Evolutionary conservation across 2,113 vertebrate genomes (phyloP).

Genomic region (Neolamprologus kungweensis): DNA sequence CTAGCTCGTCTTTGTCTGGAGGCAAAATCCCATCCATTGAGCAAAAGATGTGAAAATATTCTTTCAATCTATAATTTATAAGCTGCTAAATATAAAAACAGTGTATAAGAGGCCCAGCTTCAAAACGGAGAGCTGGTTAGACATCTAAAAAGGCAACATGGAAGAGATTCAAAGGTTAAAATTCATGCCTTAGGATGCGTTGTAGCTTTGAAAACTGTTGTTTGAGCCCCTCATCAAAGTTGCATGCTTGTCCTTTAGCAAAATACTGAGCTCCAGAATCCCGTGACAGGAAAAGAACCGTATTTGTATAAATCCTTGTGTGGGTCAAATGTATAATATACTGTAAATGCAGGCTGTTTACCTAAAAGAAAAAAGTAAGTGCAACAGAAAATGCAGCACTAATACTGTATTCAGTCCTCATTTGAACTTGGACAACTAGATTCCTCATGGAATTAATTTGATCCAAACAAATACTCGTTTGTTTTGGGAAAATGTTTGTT

Average conservation of each 20-base stretch:
- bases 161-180: not conserved
- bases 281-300: not conserved
- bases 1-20: not conserved
- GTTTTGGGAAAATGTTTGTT: not conserved
- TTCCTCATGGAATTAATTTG: not conserved
- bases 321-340: not conserved
- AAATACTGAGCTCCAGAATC: not conserved
- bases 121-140: not conserved
- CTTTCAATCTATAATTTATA: not conserved
- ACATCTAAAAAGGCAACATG: not conserved
- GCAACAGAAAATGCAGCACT: not conserved
- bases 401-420: not conserved
- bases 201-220: not conserved
- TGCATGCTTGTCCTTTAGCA: not conserved
- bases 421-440: not conserved
- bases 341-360: not conserved
- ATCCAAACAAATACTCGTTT: not conserved
- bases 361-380: not conserved
- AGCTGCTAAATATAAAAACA: not conserved
- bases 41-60: not conserved
- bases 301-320: not conserved
- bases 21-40: not conserved
- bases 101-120: not conserved
- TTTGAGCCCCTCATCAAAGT: not conserved
- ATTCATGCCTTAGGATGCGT: not conserved